Evolutionary conservation across 2,888 invertebrate genomes (phyloP).

Genomic region (Erannis defoliaria): DNA sequence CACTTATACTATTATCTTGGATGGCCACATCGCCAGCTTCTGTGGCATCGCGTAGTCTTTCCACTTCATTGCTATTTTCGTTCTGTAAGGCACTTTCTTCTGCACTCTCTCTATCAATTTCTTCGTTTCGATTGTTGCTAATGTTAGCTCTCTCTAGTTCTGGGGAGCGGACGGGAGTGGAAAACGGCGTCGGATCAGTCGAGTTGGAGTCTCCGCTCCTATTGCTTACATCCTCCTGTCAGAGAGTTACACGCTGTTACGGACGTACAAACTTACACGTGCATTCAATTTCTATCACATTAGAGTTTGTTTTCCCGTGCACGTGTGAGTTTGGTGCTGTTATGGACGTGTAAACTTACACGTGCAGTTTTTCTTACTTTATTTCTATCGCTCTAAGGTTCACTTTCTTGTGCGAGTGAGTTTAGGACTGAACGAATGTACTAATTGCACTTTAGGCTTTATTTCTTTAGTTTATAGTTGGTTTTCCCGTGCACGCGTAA

Average conservation of each 20-base stretch:
- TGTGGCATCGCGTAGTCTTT: conserved; percentile 11
- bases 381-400: conserved; percentile 21
- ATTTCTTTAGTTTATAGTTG: conserved; percentile 21
- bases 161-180: conserved; percentile 74
- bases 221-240: conserved; percentile 82
- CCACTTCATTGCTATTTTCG: conserved; percentile 42
- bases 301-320: conserved; percentile 45
- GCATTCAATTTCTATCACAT: conserved; percentile 43
- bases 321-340: conserved; percentile 59
- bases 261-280: conserved; percentile 65
- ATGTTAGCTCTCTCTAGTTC: conserved; percentile 49
- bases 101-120: conserved; percentile 14
- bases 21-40: conserved; percentile 34
- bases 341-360: conserved; percentile 9
- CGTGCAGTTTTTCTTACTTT: conserved; percentile 21
- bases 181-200: conserved; percentile 72
- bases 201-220: conserved; percentile 73
- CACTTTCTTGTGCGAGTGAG: conserved; percentile 55
- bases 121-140: conserved; percentile 20
- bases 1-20: conserved; percentile 72
- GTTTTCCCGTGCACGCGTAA: conserved; percentile 55
- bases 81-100: conserved; percentile 42
- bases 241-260: conserved; percentile 68
- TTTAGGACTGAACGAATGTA: conserved; percentile 45
- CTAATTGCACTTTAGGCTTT: conserved; percentile 15